Base-by-base conservation (phyloP, 2,113 vertebrate genomes). In the Ascaphus truei region DNA sequence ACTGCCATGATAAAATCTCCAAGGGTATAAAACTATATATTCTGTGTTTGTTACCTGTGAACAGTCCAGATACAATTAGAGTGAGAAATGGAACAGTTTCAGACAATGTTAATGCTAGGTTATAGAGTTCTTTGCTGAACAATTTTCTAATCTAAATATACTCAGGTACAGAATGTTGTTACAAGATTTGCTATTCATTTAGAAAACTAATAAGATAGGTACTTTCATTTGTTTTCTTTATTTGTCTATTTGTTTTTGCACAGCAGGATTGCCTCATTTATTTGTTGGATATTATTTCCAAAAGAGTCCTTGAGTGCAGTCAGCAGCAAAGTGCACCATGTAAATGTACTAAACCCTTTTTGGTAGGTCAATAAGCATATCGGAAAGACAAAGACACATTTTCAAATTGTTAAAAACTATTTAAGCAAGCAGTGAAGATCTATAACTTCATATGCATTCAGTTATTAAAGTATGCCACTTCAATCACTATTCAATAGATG, bases 181-280 rank as follows among this genome's bases (percentile, higher is more conserved):
- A 71, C 57, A 60, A 71, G 56, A 41, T 39, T 71, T 61, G 41
- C 67, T 52, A 51, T 71, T 71, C 67, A 71, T 71, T 71, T 71
- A 71, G 57, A 29, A 71, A 71, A 41, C 67, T 71, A 71, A 71
- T 71, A 71, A 71, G 67, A 71, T 60, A 61, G 67, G 67, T 71
- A 61, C 67, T 71, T 61, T 47, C 57, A 71, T 71, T 71, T 61
- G 56, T 43, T 71, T 71, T 71, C 45, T 71, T 71, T 71, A 61
- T 71, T 68, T 68, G 55, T 59, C 66, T 68, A 59, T 68, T 71
- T 71, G 67, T 60, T 61, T 71, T 31, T 41, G 34, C 67, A 41
- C 57, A 61, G 67, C 33, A 71, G 67, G 57, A 61, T 52, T 18
- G 57, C 26, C 67, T 71, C 67, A 71, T 71, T 52, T 71, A 27